phyloP scores from a whole-genome alignment of 1,140 invertebrate species.

The Panagrolaimus sp. region DNA sequence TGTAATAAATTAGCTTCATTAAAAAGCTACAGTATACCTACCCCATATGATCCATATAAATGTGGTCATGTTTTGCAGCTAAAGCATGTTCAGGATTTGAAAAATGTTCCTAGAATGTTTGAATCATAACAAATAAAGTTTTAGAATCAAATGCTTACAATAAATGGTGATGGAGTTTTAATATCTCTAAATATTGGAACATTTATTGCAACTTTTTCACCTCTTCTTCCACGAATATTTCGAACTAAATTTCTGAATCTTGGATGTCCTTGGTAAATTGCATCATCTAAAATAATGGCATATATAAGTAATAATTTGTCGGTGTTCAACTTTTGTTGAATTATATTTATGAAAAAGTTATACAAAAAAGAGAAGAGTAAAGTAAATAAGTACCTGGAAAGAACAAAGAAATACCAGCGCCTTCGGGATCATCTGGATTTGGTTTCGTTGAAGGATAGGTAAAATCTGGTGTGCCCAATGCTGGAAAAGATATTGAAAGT shows the following conservation, averaged over 20 bases:
- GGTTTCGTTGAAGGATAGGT: slow-evolving; percentile 71
- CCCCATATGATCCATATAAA: slow-evolving; percentile 97
- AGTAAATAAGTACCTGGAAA: too few relatives aligned
- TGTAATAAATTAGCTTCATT: too few relatives aligned
- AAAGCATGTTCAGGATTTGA: slow-evolving; percentile 50
- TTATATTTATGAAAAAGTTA: too few relatives aligned
- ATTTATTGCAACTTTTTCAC: slow-evolving; percentile 91
- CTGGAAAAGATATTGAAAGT: slow-evolving; percentile 67
- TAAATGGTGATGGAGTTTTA: slow-evolving; percentile 69
- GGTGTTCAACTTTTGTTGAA: too few relatives aligned
- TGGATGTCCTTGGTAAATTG: slow-evolving; percentile 85
- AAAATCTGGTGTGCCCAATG: slow-evolving; percentile 80
- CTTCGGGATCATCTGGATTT: slow-evolving; percentile 66
- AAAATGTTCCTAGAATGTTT: slow-evolving; percentile 65
- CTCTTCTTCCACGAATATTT: slow-evolving; percentile 82
- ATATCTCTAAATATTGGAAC: slow-evolving; percentile 82
- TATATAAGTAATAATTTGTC: too few relatives aligned
- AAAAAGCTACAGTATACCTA: too few relatives aligned
- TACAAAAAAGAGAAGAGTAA: too few relatives aligned
- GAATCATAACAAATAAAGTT: too few relatives aligned
- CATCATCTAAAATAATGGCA: too few relatives aligned
- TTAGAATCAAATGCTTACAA: not conserved
- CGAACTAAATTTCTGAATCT: slow-evolving; percentile 77
- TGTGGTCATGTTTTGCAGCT: slow-evolving; percentile 66
- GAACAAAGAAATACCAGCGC: slow-evolving; percentile 78